Evolutionary conservation across 2,113 vertebrate genomes (phyloP).

Genomic region (Danionella cerebrum): DNA sequence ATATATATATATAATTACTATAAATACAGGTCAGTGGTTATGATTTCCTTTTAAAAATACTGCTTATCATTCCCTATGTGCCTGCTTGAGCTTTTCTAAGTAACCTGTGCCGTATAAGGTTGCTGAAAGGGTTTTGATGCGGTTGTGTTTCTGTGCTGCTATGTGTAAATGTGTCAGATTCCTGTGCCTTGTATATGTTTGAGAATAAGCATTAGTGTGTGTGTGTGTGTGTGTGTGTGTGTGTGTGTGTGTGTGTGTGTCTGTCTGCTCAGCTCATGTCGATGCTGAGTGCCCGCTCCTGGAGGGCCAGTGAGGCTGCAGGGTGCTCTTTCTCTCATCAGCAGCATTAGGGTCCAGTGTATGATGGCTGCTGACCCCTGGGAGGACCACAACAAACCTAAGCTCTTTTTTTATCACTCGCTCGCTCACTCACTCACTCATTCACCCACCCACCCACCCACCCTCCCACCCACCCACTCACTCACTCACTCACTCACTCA

Average conservation of each 20-base stretch:
- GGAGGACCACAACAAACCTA: slow-evolving; percentile 43
- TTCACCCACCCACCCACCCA: too few species aligned
- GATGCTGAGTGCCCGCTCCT: slow-evolving; percentile 58
- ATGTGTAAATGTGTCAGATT: slow-evolving; percentile 14
- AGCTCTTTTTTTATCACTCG: slow-evolving; percentile 53
- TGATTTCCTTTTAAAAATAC: too few species aligned
- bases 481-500: too few species aligned
- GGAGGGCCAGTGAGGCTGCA: slow-evolving; percentile 44
- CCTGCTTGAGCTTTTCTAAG: neutral
- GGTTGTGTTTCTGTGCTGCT: neutral
- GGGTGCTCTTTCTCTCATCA: slow-evolving; percentile 67
- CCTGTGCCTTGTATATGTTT: slow-evolving; percentile 15
- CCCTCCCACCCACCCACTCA: too few species aligned
- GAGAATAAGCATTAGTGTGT: slow-evolving; percentile 12
- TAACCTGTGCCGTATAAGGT: neutral
- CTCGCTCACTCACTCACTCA: too few species aligned
- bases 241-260: slow-evolving; percentile 28
- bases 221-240: slow-evolving; percentile 13
- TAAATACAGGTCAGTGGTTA: too few species aligned
- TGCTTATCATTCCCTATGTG: too few species aligned
- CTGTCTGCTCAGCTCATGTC: slow-evolving; percentile 67
- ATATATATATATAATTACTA: too few species aligned
- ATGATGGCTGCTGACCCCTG: slow-evolving; percentile 69
- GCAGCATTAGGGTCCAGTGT: slow-evolving; percentile 61
- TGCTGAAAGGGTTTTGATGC: neutral